Base-by-base conservation (phyloP, 2,113 vertebrate genomes). In the Hippocampus barbouri region DNA sequence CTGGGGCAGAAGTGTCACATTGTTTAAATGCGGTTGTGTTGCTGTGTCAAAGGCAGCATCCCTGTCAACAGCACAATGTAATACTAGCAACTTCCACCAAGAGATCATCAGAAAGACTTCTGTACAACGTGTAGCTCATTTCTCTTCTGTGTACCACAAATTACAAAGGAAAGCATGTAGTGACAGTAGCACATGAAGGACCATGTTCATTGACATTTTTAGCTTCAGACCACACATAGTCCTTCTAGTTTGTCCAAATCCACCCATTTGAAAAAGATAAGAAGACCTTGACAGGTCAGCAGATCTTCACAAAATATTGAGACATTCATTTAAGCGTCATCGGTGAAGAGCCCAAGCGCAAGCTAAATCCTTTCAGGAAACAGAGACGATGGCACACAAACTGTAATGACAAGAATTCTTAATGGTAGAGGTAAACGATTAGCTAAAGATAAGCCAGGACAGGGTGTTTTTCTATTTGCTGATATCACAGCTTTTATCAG, bases 51-150 rank as follows among this genome's bases (percentile, higher is more conserved):
- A 85, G 63, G 62, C 1, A 59, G 54, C 41, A 49, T 68, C 83
- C 27, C 68, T 53, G 27, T 73, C 27, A 73, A 76, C 73, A 74
- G 66, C 53, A 75, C 64, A 69, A 54, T 65, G 71, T 53, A 71
- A 76, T 6, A 56, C 74, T 21, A 63, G 83, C 69, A 82, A 59
- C 75, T 78, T 81, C 84, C 79, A 82, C 80, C 1, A 66, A 51
- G 66, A 71, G 66, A 68, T 81, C 45, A 23, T 74, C 47, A 6
- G 23, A 62, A 79, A 78, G 8, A 70, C 56, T 72, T 45, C 61
- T 30, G 57, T 30, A 60, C 57, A 60, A 8, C 30, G 25, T 54
- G 25, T 40, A 0, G 68, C 51, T 27, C 62, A 27, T 43, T 69
- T 4, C 57, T 18, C 15, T 40, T 53, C 70, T 66, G 53, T 74